A percentile compares a stretch with the other conserved stretches of the same genome.
Conservation (phyloP, 2,797 vertebrate species). For the Bovichtus variegatus region DNA sequence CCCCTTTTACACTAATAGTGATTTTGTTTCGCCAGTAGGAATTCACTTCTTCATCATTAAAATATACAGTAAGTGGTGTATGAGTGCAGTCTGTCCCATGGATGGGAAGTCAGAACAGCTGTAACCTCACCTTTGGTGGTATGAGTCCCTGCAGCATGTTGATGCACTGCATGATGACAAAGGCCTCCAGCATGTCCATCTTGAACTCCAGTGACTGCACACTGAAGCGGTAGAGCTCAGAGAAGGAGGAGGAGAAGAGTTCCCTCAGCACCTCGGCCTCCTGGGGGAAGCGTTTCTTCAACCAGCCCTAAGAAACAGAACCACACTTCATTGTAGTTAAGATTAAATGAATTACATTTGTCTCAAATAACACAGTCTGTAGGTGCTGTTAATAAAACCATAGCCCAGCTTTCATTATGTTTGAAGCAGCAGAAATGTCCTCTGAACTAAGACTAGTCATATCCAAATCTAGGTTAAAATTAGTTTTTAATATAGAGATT, state of each 20-base stretch:
- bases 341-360: not conserved
- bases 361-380: not conserved
- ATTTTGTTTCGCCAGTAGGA: not conserved
- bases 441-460: constrained; percentile 5
- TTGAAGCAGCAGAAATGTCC: not conserved
- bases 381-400: not conserved
- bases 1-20: not conserved
- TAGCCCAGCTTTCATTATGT: not conserved
- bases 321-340: constrained; percentile 8
- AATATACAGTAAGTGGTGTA: not conserved
- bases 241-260: constrained; percentile 90
- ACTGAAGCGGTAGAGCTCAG: constrained; percentile 90
- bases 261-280: constrained; percentile 88
- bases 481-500: not conserved
- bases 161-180: constrained; percentile 93
- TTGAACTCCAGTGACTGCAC: constrained; percentile 90
- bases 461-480: not conserved
- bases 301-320: constrained; percentile 87
- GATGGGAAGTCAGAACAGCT: not conserved
- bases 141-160: constrained; percentile 95
- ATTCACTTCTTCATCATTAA: not conserved
- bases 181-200: constrained; percentile 93
- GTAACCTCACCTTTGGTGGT: constrained; percentile 86
- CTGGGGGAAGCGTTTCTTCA: constrained; percentile 87
- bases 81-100: not conserved